Evolutionary conservation across 2,113 vertebrate genomes (phyloP), one percentile per base, ranked within the genome.

Genomic region (Cnemophilus loriae): DNA sequence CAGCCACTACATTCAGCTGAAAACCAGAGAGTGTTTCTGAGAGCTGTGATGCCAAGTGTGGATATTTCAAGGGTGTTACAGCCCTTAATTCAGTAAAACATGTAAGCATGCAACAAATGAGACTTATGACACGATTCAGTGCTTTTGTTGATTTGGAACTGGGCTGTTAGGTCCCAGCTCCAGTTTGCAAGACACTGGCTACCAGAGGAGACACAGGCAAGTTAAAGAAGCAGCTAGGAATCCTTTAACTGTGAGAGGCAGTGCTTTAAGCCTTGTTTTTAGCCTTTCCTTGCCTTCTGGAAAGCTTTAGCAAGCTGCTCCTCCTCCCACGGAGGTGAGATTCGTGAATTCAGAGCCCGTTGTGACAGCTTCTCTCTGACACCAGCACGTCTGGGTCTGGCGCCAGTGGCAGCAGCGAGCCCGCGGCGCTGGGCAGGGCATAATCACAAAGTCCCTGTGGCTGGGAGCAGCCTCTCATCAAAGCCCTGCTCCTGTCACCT

Each of bases 371-470:
- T 61, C 85, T 78, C 69, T 84, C 39, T 55, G 64, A 86, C 76
- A 76, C 57, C 44, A 81, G 67, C 50, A 22, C 1, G 55, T 13
- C 76, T 44, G 55, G 33, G 42, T 70, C 67, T 9, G 13, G 77
- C 0, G 2, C 37, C 70, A 71, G 84, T 28, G 22, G 61, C 78
- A 39, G 81, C 24, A 0, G 28, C 0, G 18, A 85, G 75, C 69
- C 44, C 0, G 0, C 0, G 0, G 68, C 0, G 9, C 44, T 16
- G 57, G 78, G 74, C 90, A 87, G 33, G 1, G 18, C 23, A 33
- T 6, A 42, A 86, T 67, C 92, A 88, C 41, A 44, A 53, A 57
- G 46, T 28, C 3, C 56, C 33, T 47, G 71, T 67, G 0, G 4
- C 89, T 86, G 86, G 56, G 24, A 89, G 55, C 88, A 95, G 55